Base-by-base conservation (phyloP, 2,113 vertebrate species). In the Dicerorhinus sumatrensis region DNA sequence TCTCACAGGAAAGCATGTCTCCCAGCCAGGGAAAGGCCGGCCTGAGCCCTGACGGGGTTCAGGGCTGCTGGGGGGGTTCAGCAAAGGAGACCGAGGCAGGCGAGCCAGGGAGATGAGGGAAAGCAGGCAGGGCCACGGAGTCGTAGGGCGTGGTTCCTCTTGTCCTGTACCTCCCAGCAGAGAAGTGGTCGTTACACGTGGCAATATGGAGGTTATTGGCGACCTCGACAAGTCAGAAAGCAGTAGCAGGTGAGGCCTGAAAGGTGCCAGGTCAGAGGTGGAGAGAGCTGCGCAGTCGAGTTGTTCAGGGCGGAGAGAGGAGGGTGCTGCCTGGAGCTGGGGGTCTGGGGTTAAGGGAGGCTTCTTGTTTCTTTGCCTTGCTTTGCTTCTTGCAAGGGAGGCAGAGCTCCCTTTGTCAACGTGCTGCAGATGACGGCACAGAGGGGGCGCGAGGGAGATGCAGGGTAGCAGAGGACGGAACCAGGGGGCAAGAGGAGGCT, bases 141-240 rank as follows among this genome's bases (percentile, higher is more conserved):
- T 67, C 70, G 8, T 0, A 23, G 56, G 31, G 36, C 1, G 6
- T 8, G 33, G 16, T 1, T 56, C 51, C 56, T 75, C 4, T 0
- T 8, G 42, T 6, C 83, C 3, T 0, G 18, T 2, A 25, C 11
- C 5, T 60, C 92, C 25, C n/a, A 4, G 63, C 79, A 62, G 48
- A 70, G 76, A 69, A 11, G 17, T 1, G 9, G 62, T 31, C 21
- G 0, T 8, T 13, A 39, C 42, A 23, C 1, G 12, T 1, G 9
- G 76, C 46, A 10, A 6, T 4, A 0, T 48, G 65, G 21, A 83
- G 29, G n/a, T 25, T 11, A 8, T 13, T 5, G 12, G 42, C 46
- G 91, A 58, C 46, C 54, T 29, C 65, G 63, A 48, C 36, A 70
- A 69, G 48, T 9, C 36, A 67, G 72, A 39, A 54, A 62, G 84